Base-by-base conservation (phyloP, 2,113 vertebrate species). In the Siniperca chuatsi region DNA sequence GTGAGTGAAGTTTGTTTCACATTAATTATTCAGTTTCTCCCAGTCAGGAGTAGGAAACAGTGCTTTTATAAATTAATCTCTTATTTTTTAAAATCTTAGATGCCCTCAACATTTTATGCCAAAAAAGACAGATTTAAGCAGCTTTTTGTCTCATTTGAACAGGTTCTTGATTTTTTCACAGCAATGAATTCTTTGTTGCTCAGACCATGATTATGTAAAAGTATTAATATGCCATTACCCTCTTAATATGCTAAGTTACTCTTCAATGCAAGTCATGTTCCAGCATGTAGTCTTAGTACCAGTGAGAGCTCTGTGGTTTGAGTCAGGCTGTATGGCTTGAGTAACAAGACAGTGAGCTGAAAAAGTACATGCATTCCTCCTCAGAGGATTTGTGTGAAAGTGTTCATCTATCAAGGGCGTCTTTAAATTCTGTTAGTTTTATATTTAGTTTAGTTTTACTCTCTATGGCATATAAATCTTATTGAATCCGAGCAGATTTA, bases 1-100 rank as follows among this genome's bases (percentile, higher is more conserved):
- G 96, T 96, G 87, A 96, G 96, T 94, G 50, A 12, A 75, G 50
- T 62, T 75, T 73, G 60, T 77, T 67, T 61, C n/a, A 65, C n/a
- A 88, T 91, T 54, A n/a, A 86, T 86, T 66, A 87, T 89, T 88
- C 48, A 83, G 25, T 37, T 79, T 55, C 16, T 80, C 12, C 12
- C 13, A 33, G 62, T 69, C 55, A 58, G 0, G 6, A 84, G 71
- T 57, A 77, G 46, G 8, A 79, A 84, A 82, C 25, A 57, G 11
- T 52, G 16, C 73, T 69, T 62, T 79, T 82, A 75, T 46, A 66
- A 37, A 29, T 64, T 33, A 29, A 29, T 29, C 44, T 37, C 46
- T 42, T 29, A 1, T 46, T 57, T 57, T 46, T 61, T 37, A 20
- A 20, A 18, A 12, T 75, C 25, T 61, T 42, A 61, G 37, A 61